Base-by-base conservation (phyloP, 2,888 invertebrate species). In the Allygus modestus region DNA sequence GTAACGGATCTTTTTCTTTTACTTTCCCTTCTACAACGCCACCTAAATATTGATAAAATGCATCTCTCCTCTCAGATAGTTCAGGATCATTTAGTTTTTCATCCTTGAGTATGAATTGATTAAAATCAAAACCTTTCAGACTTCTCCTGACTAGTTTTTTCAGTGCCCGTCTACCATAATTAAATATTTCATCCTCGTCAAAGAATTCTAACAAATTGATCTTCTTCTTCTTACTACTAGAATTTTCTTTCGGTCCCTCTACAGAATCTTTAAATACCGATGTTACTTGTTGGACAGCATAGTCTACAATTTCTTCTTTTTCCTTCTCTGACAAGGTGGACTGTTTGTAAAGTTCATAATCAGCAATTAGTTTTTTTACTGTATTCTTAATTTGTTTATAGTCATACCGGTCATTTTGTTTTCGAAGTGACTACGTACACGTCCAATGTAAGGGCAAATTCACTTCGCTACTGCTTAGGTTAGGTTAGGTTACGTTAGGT, bases 121-220 rank as follows among this genome's bases (percentile, higher is more conserved):
- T 23, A 2, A 73, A 11, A 41, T 43, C 26, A 37, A 41, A 41
- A 23, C 1, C 41, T 41, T 43, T 73, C 26, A 73, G 23, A 73
- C 41, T 73, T 20, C 15, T 73, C 20, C 41, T 73, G n/a, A 73
- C 41, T 1, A 73, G 15, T 31, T 20, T 73, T 73, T 73, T 73
- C 20, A 73, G 41, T 28, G 73, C 73, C 7, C 31, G 7, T 23
- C 15, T 41, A 4, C 73, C 73, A 41, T 41, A 73, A 1, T 73
- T 41, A 73, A n/a, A 73, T 28, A 37, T 73, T 73, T 73, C 73
- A 41, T 73, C 73, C 9, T 43, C 43, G n/a, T 73, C 73, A 73
- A 73, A 73, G 41, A 20, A 43, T 23, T 73, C 20, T 37, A 41
- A 41, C 15, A 73, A 23, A 73, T 41, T 12, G n/a, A 41, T 73